A percentile compares a stretch with the other conserved stretches of the same genome.
Evolutionary conservation across 1,140 invertebrate genomes (phyloP).

Genomic region (Melitaea cinxia): DNA sequence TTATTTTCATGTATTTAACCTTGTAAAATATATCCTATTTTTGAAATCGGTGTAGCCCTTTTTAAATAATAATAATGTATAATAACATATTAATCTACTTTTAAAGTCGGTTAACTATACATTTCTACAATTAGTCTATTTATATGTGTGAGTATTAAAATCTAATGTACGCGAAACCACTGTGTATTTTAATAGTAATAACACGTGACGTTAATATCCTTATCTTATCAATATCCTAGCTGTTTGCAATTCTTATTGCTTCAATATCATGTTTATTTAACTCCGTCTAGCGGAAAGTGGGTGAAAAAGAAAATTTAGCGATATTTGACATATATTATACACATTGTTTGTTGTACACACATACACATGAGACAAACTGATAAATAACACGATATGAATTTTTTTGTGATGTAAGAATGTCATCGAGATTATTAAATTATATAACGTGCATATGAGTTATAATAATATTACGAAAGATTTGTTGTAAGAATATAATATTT

Average conservation of each 20-base stretch:
- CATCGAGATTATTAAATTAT: neutral
- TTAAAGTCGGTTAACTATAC: too few relatives aligned
- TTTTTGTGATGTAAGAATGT: neutral
- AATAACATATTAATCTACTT: too few relatives aligned
- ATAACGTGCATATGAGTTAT: neutral
- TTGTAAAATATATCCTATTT: too few relatives aligned
- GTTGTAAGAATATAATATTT: too few relatives aligned
- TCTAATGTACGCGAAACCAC: too few relatives aligned
- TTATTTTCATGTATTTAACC: too few relatives aligned
- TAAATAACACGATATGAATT: neutral
- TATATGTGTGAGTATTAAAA: too few relatives aligned
- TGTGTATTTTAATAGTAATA: too few relatives aligned
- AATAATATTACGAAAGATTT: too few relatives aligned
- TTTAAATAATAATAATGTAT: too few relatives aligned
- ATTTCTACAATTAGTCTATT: too few relatives aligned
- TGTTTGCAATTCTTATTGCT: conserved; percentile 20
- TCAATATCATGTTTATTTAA: conserved; percentile 10
- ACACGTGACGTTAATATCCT: conserved; percentile 6
- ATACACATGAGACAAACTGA: neutral
- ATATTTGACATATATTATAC: neutral
- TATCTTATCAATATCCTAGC: conserved; percentile 22
- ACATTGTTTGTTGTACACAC: neutral
- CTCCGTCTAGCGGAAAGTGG: conserved; percentile 17
- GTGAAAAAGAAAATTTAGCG: neutral
- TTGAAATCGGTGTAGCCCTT: too few relatives aligned